Conservation (phyloP, 2,113 vertebrate species). For the Cochlearius cochlearius region DNA sequence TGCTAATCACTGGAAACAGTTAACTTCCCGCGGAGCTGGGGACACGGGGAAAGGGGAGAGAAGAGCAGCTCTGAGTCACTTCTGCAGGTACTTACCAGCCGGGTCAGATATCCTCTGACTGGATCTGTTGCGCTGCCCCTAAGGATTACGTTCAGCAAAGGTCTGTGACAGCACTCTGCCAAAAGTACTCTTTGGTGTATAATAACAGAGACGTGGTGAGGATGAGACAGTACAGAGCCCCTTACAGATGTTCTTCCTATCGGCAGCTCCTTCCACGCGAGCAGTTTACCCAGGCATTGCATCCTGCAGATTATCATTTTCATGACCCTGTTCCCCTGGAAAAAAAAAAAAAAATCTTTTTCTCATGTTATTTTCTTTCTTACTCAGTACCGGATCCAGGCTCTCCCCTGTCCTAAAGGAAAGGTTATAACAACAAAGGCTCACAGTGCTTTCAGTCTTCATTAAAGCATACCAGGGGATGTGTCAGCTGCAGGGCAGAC, state of each 20-base stretch:
- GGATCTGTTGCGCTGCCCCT: background rate
- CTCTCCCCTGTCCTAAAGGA: background rate
- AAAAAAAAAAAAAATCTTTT: background rate
- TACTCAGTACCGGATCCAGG: background rate
- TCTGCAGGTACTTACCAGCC: background rate
- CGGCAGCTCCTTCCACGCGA: background rate
- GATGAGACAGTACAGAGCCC: conserved; percentile 22
- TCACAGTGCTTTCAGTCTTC: background rate
- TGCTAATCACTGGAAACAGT: background rate
- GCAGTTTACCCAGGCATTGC: background rate
- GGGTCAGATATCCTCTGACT: background rate
- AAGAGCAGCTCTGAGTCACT: background rate
- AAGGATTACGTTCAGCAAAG: background rate
- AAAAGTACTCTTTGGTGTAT: conserved; percentile 11
- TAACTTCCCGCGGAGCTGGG: background rate
- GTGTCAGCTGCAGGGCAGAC: background rate
- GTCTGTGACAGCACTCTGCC: background rate
- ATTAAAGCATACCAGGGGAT: background rate
- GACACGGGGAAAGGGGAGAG: background rate
- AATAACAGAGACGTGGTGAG: background rate
- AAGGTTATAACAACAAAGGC: background rate
- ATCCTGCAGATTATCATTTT: conserved; percentile 7
- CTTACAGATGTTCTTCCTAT: conserved; percentile 2
- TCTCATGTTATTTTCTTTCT: background rate
- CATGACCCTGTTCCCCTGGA: background rate